Percentiles rank a stretch among this genome's conserved stretches.
These are phyloP conservation scores for Cosmorhoe ocellata DNA, from an alignment of 2,888 invertebrate genomes.

Conservation along the genomic window DNA sequence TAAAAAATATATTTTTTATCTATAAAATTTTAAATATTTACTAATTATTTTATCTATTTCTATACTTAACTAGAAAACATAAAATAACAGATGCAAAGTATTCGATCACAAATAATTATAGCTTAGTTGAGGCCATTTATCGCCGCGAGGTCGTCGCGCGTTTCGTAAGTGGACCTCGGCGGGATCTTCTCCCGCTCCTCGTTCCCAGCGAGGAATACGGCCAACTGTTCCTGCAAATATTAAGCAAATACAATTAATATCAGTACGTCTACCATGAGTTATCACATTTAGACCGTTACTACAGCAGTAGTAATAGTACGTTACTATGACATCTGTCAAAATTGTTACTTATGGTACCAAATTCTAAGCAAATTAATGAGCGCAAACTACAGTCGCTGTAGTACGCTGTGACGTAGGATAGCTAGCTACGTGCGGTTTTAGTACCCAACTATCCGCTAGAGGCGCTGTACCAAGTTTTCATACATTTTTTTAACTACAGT, in stretches of 20 bases:
- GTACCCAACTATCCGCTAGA: too few species aligned
- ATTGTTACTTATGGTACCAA: too few species aligned
- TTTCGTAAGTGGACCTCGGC: conserved; percentile 65
- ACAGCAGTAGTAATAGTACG: too few species aligned
- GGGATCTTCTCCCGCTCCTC: conserved; percentile 84
- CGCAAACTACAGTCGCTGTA: too few species aligned
- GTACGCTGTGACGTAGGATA: too few species aligned
- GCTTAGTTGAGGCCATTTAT: conserved; percentile 71
- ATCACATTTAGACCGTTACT: too few species aligned
- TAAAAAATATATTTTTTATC: background rate
- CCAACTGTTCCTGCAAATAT: conserved; percentile 84
- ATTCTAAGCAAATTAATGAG: too few species aligned
- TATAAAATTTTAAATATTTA: background rate
- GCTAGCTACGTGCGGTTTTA: too few species aligned
- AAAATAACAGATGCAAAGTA: conserved; percentile 12
- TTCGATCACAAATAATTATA: background rate
- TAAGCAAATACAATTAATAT: conserved; percentile 2
- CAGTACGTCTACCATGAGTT: too few species aligned
- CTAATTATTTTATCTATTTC: conserved; percentile 22
- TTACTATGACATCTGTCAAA: too few species aligned
- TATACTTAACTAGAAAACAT: conserved; percentile 13
- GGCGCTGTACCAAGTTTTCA: too few species aligned
- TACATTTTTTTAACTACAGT: too few species aligned
- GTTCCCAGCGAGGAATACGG: conserved; percentile 85
- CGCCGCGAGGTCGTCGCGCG: conserved; percentile 65